Evolutionary conservation across 2,888 invertebrate genomes (phyloP), one percentile per base, ranked within the genome.

Genomic region (Hydrotaea diabolus): DNA sequence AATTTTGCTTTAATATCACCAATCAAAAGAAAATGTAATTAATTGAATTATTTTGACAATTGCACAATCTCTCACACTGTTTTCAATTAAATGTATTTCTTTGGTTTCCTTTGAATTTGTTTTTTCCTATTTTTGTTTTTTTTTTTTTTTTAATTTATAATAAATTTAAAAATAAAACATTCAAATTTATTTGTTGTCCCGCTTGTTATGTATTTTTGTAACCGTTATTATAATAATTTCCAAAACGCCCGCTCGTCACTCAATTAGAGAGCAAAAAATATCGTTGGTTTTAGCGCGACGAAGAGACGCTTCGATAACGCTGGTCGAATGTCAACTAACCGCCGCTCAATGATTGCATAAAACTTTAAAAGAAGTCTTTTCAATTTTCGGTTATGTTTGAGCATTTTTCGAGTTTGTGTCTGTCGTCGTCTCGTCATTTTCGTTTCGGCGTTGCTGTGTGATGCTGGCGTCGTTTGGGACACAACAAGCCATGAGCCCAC

Each of bases 341-440:
- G 87, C 88, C 88, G 87, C 85, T 89, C 88, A 83, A 87, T 88
- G 90, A 89, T 90, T 90, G 91, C 90, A 90, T 88, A 90, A 90
- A 91, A 90, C 88, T 92, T 92, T 92, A 90, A 92, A 91, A 91
- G 91, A 91, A 91, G 90, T 91, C 89, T 88, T 90, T 89, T 88
- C 82, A 59, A 79, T 82, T 89, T 88, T 89, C 87, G 87, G 87
- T 64, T 74, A 78, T 75, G 69, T 88, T 86, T 86, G 73, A 66
- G 77, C 80, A 82, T 82, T 81, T 82, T 80, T 87, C 87, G 85
- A 85, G 82, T 86, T 87, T 83, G 73, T 81, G 75, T 81, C 15
- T 43, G 86, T 87, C 81, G n/a, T 83, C 15, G 49, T 49, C 49
- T 15, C 49, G 49, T 21, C 39, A 13, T 39, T 53, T 53, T 57